Evolutionary conservation across 1,140 invertebrate genomes (phyloP).

Genomic region (Drosophila insularis): DNA sequence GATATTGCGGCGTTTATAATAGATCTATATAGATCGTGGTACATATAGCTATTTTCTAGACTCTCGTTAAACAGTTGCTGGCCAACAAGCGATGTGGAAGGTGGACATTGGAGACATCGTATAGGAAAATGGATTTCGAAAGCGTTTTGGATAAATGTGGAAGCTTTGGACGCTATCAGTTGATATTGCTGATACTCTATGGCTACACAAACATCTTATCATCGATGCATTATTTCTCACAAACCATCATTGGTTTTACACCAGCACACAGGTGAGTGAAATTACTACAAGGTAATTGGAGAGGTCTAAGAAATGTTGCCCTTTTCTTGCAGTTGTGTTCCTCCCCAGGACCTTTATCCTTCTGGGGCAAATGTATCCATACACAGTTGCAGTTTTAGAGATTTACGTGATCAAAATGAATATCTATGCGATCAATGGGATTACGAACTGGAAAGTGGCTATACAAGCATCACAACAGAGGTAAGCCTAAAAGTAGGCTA

Average conservation of each 20-base stretch:
- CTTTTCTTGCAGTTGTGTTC: slow-evolving; percentile 29
- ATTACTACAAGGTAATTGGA: background rate
- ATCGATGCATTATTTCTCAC: slow-evolving; percentile 84
- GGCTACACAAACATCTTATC: slow-evolving; percentile 84
- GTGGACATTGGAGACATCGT: background rate
- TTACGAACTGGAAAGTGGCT: slow-evolving; percentile 82
- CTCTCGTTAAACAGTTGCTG: slow-evolving; percentile 21
- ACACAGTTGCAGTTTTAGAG: slow-evolving; percentile 8
- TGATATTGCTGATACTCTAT: slow-evolving; percentile 84
- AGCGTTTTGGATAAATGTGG: slow-evolving; percentile 84
- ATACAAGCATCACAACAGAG: slow-evolving; percentile 84
- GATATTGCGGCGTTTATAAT: background rate
- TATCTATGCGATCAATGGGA: slow-evolving; percentile 80
- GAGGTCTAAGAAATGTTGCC: background rate
- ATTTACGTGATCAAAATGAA: background rate
- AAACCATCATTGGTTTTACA: slow-evolving; percentile 84
- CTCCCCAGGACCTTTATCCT: background rate
- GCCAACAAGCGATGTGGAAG: slow-evolving; percentile 28
- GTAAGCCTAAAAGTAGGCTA: slow-evolving; percentile 77
- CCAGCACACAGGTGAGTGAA: slow-evolving; percentile 82
- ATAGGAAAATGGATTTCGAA: slow-evolving; percentile 83
- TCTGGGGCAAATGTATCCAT: background rate
- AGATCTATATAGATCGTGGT: slow-evolving; percentile 1
- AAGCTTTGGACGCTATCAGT: slow-evolving; percentile 85
- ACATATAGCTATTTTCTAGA: slow-evolving; percentile 2